Conservation (phyloP, 2,888 invertebrate genomes). For the Stenurella melanura region DNA sequence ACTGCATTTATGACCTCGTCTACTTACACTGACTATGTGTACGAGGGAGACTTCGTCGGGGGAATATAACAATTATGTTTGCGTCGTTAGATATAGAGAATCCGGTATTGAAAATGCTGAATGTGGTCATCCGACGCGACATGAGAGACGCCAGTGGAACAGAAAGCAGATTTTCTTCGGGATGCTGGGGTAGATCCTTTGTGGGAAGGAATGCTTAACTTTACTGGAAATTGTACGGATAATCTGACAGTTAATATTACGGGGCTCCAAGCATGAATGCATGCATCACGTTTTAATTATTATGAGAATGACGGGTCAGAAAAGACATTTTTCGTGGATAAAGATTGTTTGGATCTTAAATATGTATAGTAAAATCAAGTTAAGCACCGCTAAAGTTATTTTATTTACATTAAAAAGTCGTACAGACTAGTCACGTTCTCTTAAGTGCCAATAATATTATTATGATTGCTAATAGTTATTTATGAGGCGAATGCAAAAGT, state of each 20-base stretch:
- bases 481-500: too few relatives aligned
- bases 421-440: too few relatives aligned
- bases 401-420: too few relatives aligned
- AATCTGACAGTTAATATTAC: conserved; percentile 48
- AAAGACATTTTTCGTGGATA: not conserved
- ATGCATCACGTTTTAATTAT: conserved; percentile 2
- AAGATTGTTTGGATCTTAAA: not conserved
- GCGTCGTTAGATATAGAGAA: conserved; percentile 73
- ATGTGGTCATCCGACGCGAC: conserved; percentile 68
- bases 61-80: conserved; percentile 73
- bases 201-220: conserved; percentile 46
- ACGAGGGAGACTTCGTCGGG: conserved; percentile 60
- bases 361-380: not conserved
- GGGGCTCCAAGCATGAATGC: not conserved
- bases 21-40: conserved; percentile 57
- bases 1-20: conserved; percentile 56
- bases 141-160: conserved; percentile 56
- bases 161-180: conserved; percentile 53
- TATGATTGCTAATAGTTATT: too few relatives aligned
- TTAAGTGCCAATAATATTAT: too few relatives aligned
- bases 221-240: conserved; percentile 44
- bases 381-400: too few relatives aligned
- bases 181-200: conserved; percentile 44
- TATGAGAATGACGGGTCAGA: not conserved
- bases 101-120: conserved; percentile 67